Percentiles rank a stretch among this genome's conserved stretches.
phyloP scores from a whole-genome alignment of 2,888 invertebrate species.

The Camponotus fellah region DNA sequence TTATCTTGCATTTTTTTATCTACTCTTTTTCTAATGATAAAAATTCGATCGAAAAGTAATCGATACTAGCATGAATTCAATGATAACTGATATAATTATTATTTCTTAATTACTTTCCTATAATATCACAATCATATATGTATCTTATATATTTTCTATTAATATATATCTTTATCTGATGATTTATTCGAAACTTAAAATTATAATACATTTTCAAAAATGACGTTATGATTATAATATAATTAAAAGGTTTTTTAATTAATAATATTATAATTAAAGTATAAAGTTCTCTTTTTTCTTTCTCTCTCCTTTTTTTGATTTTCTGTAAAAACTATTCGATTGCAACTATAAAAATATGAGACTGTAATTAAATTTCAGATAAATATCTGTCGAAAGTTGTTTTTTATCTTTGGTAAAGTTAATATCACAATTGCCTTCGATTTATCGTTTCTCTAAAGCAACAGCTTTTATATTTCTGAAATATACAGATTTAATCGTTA shows the following conservation, averaged over 20 bases:
- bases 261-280: not conserved
- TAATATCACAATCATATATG: not conserved
- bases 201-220: not conserved
- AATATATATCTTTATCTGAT: not conserved
- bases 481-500: constrained; percentile 15
- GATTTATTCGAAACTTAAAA: not conserved
- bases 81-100: not conserved
- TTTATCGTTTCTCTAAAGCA: not conserved
- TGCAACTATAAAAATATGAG: too few species aligned
- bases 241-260: too few species aligned
- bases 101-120: not conserved
- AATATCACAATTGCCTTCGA: not conserved
- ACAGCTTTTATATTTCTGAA: not conserved
- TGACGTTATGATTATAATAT: not conserved
- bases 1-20: too few species aligned
- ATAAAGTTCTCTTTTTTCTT: not conserved
- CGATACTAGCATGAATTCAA: not conserved
- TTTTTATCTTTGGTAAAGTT: not conserved
- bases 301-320: not conserved
- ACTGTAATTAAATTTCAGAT: not conserved
- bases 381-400: not conserved
- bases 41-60: not conserved
- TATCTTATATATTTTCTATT: too few species aligned
- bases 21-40: not conserved
- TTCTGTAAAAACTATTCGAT: not conserved